A percentile compares a stretch with the other conserved stretches of the same genome.
These are phyloP conservation scores for Botrylloides violaceus DNA, from an alignment of 23 tunicate species.

Conservation along the genomic window DNA sequence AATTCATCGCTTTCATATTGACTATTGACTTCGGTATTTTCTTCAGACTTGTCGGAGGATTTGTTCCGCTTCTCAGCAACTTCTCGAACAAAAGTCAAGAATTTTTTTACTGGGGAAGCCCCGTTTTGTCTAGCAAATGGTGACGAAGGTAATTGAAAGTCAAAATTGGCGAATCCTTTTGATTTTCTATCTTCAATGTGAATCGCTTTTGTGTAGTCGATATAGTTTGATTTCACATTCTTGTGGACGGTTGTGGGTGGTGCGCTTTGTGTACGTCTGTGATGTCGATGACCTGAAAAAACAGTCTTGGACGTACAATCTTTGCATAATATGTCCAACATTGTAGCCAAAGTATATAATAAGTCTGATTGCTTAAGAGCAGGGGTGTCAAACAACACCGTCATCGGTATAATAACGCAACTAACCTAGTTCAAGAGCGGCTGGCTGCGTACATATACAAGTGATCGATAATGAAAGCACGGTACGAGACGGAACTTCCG, in stretches of 20 bases:
- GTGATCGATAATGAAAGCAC: not conserved
- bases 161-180: not conserved
- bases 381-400: too few species aligned
- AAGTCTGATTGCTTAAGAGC: too few species aligned
- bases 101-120: constrained; percentile 23
- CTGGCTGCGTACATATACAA: constrained; percentile 4
- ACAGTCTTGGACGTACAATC: too few species aligned
- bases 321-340: too few species aligned
- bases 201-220: not conserved
- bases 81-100: constrained; percentile 19
- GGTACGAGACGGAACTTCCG: not conserved
- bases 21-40: not conserved
- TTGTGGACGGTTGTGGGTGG: constrained; percentile 35
- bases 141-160: not conserved
- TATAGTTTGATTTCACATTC: not conserved
- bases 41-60: not conserved
- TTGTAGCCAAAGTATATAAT: too few species aligned
- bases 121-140: not conserved
- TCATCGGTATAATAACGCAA: not conserved
- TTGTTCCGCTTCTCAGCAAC: not conserved
- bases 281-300: constrained; percentile 19
- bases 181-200: not conserved
- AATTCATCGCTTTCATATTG: constrained; percentile 34
- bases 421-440: constrained; percentile 6
- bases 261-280: constrained; percentile 76